Base-by-base conservation (phyloP, 2,888 invertebrate genomes). In the Cordylochernes scorpioides region DNA sequence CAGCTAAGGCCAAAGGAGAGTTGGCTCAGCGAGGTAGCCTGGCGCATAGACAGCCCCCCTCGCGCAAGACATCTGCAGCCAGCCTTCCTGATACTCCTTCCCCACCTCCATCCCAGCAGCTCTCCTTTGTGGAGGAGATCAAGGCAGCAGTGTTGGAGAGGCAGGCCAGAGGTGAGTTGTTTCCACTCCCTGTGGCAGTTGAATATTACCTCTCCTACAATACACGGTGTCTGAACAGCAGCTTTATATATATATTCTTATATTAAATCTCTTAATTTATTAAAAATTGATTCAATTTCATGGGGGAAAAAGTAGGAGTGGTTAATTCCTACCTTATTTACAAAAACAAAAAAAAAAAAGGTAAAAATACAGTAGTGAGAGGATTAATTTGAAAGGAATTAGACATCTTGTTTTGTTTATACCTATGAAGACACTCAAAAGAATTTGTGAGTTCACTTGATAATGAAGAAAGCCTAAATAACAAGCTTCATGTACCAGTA, bases 81-180 rank as follows among this genome's bases (percentile, higher is more conserved):
- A 14, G 14, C 12, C 14, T 14, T 22, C 14, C 22, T 22, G 22
- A 14, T 13, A 22, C 12, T 22, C 5, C 14, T 5, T 22, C 22
- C 14, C 14, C 22, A 3, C 4, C 14, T 22, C 14, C 22, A 5
- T 22, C 22, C 1, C 6, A 67, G 48, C 69, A 71, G 46, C 71
- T 74, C 57, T 70, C 72, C 50, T 63, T 78, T 43, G 68, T 75
- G 42, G 75, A 75, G 55, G 77, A 77, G 62, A 77, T 77, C 48
- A 64, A 74, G 39, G 73, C 73, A 54, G 75, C 77, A 45, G 77
- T 78, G 46, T 73, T 67, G 54, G 75, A 77, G 58, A 75, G 75
- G 42, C 75, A 73, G 59, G 72, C 73, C 40, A 65, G 72, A 69
- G 74, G 75, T 74, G 56, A 37, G 36, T 25, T 19, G n/a, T n/a